Base-by-base conservation (phyloP, 2,113 vertebrate species). In the Echinops telfairi region DNA sequence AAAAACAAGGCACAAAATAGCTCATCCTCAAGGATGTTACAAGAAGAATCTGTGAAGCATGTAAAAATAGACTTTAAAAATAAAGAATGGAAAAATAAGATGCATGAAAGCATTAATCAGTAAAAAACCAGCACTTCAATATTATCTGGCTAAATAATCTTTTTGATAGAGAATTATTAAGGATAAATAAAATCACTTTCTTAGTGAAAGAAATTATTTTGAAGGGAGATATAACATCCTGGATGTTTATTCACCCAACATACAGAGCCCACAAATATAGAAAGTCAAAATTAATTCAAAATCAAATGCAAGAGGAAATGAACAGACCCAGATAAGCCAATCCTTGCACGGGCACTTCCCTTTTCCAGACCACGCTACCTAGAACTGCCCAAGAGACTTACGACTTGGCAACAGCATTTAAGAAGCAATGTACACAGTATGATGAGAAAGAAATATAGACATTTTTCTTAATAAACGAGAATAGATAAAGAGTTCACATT, bases 61-160 rank as follows among this genome's bases (percentile, higher is more conserved):
- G 83, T 78, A 86, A 10, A 57, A 38, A 47, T 38, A 53, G 22
- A 36, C 2, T 43, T 77, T 88, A 29, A 90, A 90, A 73, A 33
- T 58, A 88, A 80, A 76, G 4, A 16, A 88, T 77, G 38, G 86
- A 9, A 16, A 64, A 89, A 91, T 81, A 64, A 70, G 57, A 71
- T n/a, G 68, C 0, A 66, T 29, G 7, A 40, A n/a, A 43, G 2
- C 15, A 94, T 23, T 79, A 40, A 43, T 62, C 33, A 64, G 95
- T 80, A 78, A n/a, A 94, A 84, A 87, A 11, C 1, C 6, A 66
- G 16, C 5, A 76, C 70, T 84, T 36, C 60, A 84, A 73, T 40
- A 58, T 43, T 33, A 9, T 82, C 66, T 71, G 23, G 33, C 38
- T 66, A 66, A 93, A 78, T 53, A n/a, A 53, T 73, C 19, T 40